Base-by-base conservation (phyloP, 2,113 vertebrate genomes). In the Pedionomus torquatus region DNA sequence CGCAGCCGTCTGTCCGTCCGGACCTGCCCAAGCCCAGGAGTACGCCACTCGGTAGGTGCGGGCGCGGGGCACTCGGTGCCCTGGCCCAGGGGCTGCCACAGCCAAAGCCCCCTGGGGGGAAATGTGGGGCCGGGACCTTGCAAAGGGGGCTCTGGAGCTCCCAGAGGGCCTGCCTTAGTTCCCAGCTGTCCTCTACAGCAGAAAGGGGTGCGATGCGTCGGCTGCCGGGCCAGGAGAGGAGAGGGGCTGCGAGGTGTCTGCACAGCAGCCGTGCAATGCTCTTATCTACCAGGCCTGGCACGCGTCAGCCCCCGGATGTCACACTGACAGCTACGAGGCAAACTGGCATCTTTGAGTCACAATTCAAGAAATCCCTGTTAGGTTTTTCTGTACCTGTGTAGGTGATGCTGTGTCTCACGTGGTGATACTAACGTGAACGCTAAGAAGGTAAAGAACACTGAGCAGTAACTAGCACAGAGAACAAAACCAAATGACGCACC, bases 401-500 rank as follows among this genome's bases (percentile, higher is more conserved):
- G 76, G 63, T 61, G 83, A 95, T 37, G 26, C 61, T 71, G 49
- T 25, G 49, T 86, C 95, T 91, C 95, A 85, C 70, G 28, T 9
- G 71, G 39, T 87, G 83, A 83, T 92, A 80, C 78, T 54, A 87
- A 87, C 83, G 97, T 89, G 90, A 97, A 95, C 66, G 68, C 75
- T 64, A 91, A 97, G 97, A 96, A 96, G 91, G 90, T 94, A 92
- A 83, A 96, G 93, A 97, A 91, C 90, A 93, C 93, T 91, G 95
- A 96, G 91, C 51, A 96, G 95, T 91, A 87, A 82, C 80, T 70
- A 84, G 96, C 96, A 94, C 97, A 97, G 69, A 89, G 95, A 98
- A 98, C 94, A 82, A 89, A 41, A 76, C 94, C 74, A 55, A 95
- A 96, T 43, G 74, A 97, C 88, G 97, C 98, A 98, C 97, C 97